These are phyloP conservation scores for Anarhynchus alexandrinus DNA, from an alignment of 2,113 vertebrate species.

Conservation along the genomic window DNA sequence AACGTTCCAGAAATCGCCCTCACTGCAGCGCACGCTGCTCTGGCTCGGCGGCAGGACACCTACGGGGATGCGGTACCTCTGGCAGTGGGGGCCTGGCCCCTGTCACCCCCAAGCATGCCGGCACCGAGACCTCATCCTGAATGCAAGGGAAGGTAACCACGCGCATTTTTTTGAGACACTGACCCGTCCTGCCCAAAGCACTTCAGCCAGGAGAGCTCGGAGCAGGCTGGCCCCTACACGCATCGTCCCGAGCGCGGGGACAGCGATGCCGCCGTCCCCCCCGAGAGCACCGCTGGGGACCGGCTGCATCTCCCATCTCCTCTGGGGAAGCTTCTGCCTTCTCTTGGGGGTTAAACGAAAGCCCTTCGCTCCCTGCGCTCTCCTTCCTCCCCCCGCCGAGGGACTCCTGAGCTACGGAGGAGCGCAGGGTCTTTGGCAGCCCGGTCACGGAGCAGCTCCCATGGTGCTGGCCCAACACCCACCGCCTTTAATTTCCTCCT, in stretches of 20 bases:
- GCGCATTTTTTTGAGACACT: not conserved
- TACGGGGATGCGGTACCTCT: fast-evolving
- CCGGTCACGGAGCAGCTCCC: not conserved
- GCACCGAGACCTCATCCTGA: not conserved
- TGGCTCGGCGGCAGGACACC: fast-evolving
- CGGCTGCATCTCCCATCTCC: not conserved
- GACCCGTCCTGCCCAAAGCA: not conserved
- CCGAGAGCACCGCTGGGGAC: not conserved
- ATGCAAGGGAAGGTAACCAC: not conserved
- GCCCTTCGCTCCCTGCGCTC: not conserved
- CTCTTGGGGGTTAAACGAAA: not conserved
- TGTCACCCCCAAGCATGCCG: too few relatives aligned
- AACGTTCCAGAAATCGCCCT: not conserved
- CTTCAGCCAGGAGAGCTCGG: not conserved
- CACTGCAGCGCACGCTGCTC: fast-evolving
- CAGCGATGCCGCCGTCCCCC: not conserved
- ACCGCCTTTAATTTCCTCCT: slow-evolving; percentile 48
- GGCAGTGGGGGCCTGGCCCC: fast-evolving
- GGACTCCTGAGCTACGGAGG: not conserved
- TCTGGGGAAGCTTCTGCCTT: not conserved
- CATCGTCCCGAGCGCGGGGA: fast-evolving
- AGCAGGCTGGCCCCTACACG: not conserved
- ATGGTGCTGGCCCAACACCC: slow-evolving; percentile 8
- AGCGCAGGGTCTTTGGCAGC: not conserved
- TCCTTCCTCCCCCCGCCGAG: fast-evolving